Evolutionary conservation across 2,888 invertebrate genomes (phyloP).

Genomic region (Miltochrista miniata): DNA sequence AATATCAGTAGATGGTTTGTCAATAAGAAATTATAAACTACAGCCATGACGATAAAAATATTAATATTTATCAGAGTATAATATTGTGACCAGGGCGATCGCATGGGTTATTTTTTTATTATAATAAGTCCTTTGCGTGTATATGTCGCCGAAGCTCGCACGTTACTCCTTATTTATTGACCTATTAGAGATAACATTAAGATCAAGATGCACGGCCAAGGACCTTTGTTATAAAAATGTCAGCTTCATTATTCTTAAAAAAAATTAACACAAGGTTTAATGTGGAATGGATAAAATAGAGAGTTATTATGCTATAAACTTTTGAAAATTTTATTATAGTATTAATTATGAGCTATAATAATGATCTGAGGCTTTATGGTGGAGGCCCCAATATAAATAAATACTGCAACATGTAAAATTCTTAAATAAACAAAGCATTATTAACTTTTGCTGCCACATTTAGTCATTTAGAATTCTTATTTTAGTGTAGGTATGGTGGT

Average conservation of each 20-base stretch:
- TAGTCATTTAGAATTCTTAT: neutral
- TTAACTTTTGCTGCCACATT: neutral
- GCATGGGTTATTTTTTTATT: slow-evolving; percentile 72
- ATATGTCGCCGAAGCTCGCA: slow-evolving; percentile 81
- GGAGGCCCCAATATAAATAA: slow-evolving; percentile 2
- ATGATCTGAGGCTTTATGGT: slow-evolving; percentile 4
- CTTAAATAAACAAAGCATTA: neutral
- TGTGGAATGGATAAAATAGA: slow-evolving; percentile 50
- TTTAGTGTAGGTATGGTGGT: no score
- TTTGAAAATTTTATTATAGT: slow-evolving; percentile 14
- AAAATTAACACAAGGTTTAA: slow-evolving; percentile 64
- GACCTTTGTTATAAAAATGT: slow-evolving; percentile 84
- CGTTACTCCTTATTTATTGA: slow-evolving; percentile 82
- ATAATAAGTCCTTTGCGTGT: slow-evolving; percentile 75
- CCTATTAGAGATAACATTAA: slow-evolving; percentile 84
- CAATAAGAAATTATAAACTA: no score
- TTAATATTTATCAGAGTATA: slow-evolving; percentile 65
- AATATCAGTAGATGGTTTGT: no score
- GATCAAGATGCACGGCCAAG: slow-evolving; percentile 84
- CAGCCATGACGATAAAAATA: slow-evolving; percentile 22
- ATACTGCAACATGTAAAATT: slow-evolving; percentile 7
- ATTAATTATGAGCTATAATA: slow-evolving; percentile 4
- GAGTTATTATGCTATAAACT: slow-evolving; percentile 25
- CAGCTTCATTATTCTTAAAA: slow-evolving; percentile 82
- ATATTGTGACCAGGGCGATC: slow-evolving; percentile 65